phyloP scores from a whole-genome alignment of 2,888 invertebrate genomes.

The Diadegma fenestrale region DNA sequence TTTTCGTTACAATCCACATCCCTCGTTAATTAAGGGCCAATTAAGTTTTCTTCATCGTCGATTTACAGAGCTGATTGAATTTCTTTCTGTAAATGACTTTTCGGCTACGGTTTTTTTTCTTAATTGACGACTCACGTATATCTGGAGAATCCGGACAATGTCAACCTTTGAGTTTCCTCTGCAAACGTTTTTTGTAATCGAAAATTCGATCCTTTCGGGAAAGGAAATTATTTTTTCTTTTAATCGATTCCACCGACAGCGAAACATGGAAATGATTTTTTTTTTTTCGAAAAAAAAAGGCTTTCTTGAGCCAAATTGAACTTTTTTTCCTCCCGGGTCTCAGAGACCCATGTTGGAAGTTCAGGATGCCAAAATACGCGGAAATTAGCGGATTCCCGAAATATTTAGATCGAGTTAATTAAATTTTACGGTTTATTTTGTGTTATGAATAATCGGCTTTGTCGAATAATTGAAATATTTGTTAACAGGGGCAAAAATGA shows the following conservation, averaged over 20 bases:
- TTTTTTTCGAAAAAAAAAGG: no score
- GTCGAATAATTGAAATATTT: constrained; percentile 5
- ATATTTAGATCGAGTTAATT: neutral
- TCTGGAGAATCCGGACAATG: neutral
- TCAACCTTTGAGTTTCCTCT: neutral
- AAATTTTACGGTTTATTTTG: neutral
- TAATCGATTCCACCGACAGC: no score
- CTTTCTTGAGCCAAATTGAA: neutral
- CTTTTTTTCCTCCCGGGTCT: neutral
- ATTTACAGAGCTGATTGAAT: neutral
- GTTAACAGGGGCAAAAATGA: constrained; percentile 81
- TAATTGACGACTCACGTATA: neutral
- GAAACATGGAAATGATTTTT: no score
- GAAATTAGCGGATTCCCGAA: accelerated
- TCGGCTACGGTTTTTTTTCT: neutral
- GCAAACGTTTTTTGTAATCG: neutral
- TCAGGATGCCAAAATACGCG: neutral
- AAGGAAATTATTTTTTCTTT: no score
- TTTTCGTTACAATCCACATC: constrained; percentile 12
- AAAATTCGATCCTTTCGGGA: no score
- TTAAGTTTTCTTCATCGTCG: neutral
- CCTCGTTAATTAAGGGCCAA: neutral
- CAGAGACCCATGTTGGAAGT: neutral
- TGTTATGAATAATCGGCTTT: neutral
- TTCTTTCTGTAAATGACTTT: neutral